Base-by-base conservation (phyloP, 1,140 invertebrate species). In the Neodiprion pinetum region DNA sequence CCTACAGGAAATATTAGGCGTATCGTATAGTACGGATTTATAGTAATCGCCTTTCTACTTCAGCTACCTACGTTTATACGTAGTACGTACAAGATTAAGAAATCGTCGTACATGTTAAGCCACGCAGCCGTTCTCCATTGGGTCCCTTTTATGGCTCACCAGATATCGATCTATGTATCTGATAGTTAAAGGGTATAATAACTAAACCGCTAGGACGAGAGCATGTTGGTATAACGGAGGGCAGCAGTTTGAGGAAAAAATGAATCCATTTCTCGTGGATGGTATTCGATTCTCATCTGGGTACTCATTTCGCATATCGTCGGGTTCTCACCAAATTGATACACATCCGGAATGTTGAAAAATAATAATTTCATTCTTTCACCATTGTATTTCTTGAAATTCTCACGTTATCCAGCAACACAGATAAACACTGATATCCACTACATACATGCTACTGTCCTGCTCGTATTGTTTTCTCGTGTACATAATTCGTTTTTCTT, bases 61-160 rank as follows among this genome's bases (percentile, higher is more conserved):
- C 9, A 61, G 11, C 11, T 61, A n/a, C 11, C 53, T 61, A 61
- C 53, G 53, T 61, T 61, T 40, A 40, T 1, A 40, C 28, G 28
- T 3, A 40, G 28, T 40, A 40, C 28, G 5, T 40, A 40, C 5
- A 40, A 61, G 11, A 17, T 61, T 61, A 61, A 14, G 53, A 61
- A 61, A 61, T 61, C 11, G 53, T 61, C n/a, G 4, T 61, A 9
- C 53, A 9, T 0, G n/a, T 5, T 5, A 61, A 12, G 3, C 11
- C n/a, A 61, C 4, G 53, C n/a, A 17, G n/a, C n/a, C 4, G 53
- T 61, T 12, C n/a, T 14, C 11, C 11, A 9, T 14, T 17, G 53
- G 53, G 53, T 14, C 53, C 53, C 53, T 61, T 61, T 61, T 61
- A 61, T 61, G 53, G 53, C n/a, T 61, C 53, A 61, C 11, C 53